Base-by-base conservation (phyloP, 2,113 vertebrate genomes). In the Oreochromis tanganicae region DNA sequence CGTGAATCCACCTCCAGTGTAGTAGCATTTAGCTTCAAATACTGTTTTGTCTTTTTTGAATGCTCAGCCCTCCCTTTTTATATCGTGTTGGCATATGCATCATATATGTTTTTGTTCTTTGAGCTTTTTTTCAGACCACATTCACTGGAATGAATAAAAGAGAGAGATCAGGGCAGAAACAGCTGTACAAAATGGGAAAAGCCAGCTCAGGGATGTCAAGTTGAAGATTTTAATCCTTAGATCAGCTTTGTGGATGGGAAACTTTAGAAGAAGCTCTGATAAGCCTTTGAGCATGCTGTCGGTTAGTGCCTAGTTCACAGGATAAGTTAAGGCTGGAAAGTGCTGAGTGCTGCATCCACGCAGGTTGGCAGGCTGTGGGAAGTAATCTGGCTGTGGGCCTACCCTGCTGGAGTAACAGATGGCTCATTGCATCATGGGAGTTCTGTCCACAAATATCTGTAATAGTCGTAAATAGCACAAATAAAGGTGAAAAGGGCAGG, bases 321-420 rank as follows among this genome's bases (percentile, higher is more conserved):
- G 38, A 80, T 48, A 24, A 86, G 71, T 19, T 50, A 17, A 71
- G 75, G 46, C 61, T 46, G 21, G 46, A 19, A 59, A 84, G 21
- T 3, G 41, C 83, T 21, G 84, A 83, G 9, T 54, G 9, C 82
- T 29, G 87, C 85, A 80, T 66, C 17, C 19, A 2, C 24, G 84
- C 73, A 68, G 80, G 61, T 71, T 85, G 79, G 84, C 29, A 34
- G 24, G 68, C 29, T 81, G 91, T 50, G 55, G 80, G 92, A 82
- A 55, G 80, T 29, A 19, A 17, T 48, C 81, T 92, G 88, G 90
- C 88, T 80, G 27, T 1, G 21, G 41, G 89, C 89, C 91, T 36
- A 80, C 84, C 90, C 89, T 90, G 89, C 90, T 92, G 89, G 55
- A 85, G 84, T 32, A 92, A 63, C 93, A 94, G 93, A 94, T 93